These are phyloP conservation scores for Rhynchophorus ferrugineus DNA, from an alignment of 1,140 invertebrate species.

Conservation along the genomic window DNA sequence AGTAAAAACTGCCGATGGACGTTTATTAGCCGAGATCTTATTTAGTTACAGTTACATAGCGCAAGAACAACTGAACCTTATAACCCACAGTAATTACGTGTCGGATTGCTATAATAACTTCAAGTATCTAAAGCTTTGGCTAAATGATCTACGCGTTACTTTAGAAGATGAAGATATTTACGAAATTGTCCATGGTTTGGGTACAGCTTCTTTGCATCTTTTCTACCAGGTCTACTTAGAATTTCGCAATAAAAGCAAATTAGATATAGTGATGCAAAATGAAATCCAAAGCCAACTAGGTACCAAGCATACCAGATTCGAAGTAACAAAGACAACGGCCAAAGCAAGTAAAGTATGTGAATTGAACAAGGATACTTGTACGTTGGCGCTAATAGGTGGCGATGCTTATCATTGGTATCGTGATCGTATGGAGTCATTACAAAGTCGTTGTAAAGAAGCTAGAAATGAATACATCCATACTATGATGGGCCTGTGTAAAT, in stretches of 20 bases:
- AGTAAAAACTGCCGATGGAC: conserved; percentile 40
- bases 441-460: conserved; percentile 24
- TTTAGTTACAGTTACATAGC: conserved; percentile 43
- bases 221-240: conserved; percentile 53
- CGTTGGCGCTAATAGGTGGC: conserved; percentile 39
- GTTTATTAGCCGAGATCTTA: conserved; percentile 40
- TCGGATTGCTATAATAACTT: conserved; percentile 46
- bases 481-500: not conserved
- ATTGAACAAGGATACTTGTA: conserved; percentile 1
- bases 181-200: conserved; percentile 45
- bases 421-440: conserved; percentile 39
- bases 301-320: not conserved
- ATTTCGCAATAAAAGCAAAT: conserved; percentile 45
- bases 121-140: conserved; percentile 43
- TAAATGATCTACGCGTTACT: conserved; percentile 44
- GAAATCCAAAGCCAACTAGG: conserved; percentile 10
- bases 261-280: conserved; percentile 21
- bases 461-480: conserved; percentile 23
- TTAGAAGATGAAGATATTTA: conserved; percentile 43
- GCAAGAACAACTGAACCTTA: conserved; percentile 34
- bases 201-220: conserved; percentile 44
- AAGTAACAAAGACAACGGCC: not conserved
- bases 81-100: conserved; percentile 37
- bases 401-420: conserved; percentile 49
- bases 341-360: not conserved